Base-by-base conservation (phyloP, 2,113 vertebrate species). In the Rhinopomastus cyanomelas region DNA sequence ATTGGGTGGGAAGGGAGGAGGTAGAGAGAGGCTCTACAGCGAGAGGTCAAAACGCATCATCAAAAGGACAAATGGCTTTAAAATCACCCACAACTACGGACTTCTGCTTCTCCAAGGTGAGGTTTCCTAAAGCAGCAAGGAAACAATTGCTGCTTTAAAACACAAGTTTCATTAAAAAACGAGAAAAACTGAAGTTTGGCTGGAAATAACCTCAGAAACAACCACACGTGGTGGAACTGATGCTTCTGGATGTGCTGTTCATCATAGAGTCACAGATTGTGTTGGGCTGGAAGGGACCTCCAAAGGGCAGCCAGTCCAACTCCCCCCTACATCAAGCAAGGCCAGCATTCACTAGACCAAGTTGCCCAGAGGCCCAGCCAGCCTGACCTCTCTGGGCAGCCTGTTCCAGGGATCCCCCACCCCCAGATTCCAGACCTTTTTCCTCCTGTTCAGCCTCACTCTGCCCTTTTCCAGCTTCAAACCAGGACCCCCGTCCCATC, bases 191-290 rank as follows among this genome's bases (percentile, higher is more conserved):
- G 30, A 46, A 82, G 29, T 8, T 32, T 10, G 30, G 34, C 69
- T 37, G 20, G 29, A 6, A 56, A 62, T 66, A 22, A 2, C 1
- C 42, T 36, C 37, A 56, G 62, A 30, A 52, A 19, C 0, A 4
- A 9, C 37, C 4, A 3, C 34, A 25, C 8, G 6, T 3, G 20
- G 9, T 3, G 49, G 42, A 37, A 9, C 0, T 26, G 27, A 39
- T 20, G 49, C 19, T 69, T 29, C 51, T 30, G 0, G 3, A 3
- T 0, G 0, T 3, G 3, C 8, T 37, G 12, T 30, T 64, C n/a
- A n/a, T n/a, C n/a, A n/a, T n/a, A n/a, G n/a, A n/a, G n/a, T n/a
- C n/a, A n/a, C n/a, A n/a, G n/a, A n/a, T n/a, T n/a, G n/a, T n/a
- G n/a, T n/a, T 42, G 39, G 39, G 39, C 39, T 42, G 39, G 39